Evolutionary conservation across 2,888 invertebrate genomes (phyloP).

Genomic region (Acleris sparsana): DNA sequence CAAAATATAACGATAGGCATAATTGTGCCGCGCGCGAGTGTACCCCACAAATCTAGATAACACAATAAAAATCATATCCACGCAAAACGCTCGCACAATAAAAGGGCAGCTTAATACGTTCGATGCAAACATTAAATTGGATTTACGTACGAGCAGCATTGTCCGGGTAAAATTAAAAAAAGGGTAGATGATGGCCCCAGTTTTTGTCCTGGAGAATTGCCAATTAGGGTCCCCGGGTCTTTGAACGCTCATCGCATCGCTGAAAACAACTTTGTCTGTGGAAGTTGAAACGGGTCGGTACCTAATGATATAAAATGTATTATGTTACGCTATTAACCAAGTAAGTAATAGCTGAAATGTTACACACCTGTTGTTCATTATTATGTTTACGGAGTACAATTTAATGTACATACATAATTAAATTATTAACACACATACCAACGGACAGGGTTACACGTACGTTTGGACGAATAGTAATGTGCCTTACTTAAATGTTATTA

Average conservation of each 20-base stretch:
- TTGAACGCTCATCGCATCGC: constrained; percentile 11
- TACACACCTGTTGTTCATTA: no score
- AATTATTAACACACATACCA: no score
- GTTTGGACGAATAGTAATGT: no score
- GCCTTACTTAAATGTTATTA: no score
- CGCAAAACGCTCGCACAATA: constrained; percentile 29
- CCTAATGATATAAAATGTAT: neutral
- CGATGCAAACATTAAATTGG: constrained; percentile 39
- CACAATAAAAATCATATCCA: constrained; percentile 35
- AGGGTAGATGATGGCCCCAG: constrained; percentile 29
- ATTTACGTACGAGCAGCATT: constrained; percentile 39
- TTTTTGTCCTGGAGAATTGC: constrained; percentile 38
- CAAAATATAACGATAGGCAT: constrained; percentile 13
- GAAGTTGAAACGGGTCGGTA: constrained; percentile 12
- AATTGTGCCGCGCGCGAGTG: constrained; percentile 17
- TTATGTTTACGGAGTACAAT: no score
- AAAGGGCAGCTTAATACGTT: constrained; percentile 38
- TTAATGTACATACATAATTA: no score
- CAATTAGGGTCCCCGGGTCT: constrained; percentile 30
- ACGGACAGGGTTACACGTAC: no score
- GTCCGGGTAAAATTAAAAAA: constrained; percentile 36
- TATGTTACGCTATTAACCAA: neutral
- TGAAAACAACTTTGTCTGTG: constrained; percentile 21
- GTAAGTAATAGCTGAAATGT: neutral
- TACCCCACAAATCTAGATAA: constrained; percentile 32